Conservation (phyloP, 2,888 invertebrate genomes). For the Epiblema foenella region DNA sequence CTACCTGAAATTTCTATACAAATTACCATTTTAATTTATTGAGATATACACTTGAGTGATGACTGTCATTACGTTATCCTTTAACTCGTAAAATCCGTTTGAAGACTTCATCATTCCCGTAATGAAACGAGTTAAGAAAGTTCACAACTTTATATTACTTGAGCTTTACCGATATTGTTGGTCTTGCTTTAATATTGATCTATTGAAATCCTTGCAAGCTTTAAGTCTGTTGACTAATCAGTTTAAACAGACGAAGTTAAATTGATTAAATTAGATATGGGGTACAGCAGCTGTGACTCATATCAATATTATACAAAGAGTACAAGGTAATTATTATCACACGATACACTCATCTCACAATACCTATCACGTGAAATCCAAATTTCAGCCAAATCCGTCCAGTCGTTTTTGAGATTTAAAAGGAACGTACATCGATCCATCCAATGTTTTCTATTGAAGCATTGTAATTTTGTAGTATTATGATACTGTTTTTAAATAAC, state of each 20-base stretch:
- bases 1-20: not conserved
- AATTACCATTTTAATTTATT: slow-evolving; percentile 3
- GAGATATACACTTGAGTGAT: slow-evolving; percentile 7
- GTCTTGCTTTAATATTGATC: slow-evolving; percentile 34
- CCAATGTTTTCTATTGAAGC: too few relatives aligned
- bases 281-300: too few relatives aligned
- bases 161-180: slow-evolving; percentile 24
- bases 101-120: slow-evolving; percentile 37
- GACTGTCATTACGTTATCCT: slow-evolving; percentile 9
- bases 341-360: too few relatives aligned
- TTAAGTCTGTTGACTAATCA: slow-evolving; percentile 22
- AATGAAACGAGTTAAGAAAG: slow-evolving; percentile 40
- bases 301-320: too few relatives aligned
- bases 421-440: too few relatives aligned
- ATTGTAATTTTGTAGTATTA: too few relatives aligned
- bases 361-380: too few relatives aligned
- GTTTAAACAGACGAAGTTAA: slow-evolving; percentile 4
- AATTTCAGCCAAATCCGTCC: too few relatives aligned
- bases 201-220: slow-evolving; percentile 19
- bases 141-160: slow-evolving; percentile 36
- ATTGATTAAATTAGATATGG: not conserved
- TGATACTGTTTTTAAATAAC: too few relatives aligned
- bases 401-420: too few relatives aligned
- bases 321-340: too few relatives aligned
- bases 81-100: slow-evolving; percentile 27